Evolutionary conservation across 1,140 invertebrate species (phyloP), one percentile per base, ranked within the genome.

Genomic region (Polypedilum vanderplanki): DNA sequence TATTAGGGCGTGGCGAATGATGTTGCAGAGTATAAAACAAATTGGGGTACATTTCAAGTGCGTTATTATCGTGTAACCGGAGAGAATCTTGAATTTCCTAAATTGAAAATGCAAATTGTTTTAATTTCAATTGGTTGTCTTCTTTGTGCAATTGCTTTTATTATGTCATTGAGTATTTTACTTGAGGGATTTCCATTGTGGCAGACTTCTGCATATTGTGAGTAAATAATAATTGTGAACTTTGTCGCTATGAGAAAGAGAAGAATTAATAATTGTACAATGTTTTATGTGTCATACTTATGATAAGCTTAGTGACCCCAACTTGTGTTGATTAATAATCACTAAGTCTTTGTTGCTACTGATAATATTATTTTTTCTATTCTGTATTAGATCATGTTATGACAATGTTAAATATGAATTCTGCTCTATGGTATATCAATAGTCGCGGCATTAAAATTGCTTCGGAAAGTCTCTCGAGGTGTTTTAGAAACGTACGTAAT

Each of bases 321-420:
- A 57, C n/a, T 12, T n/a, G 46, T 57, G 46, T 57, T 33, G 7
- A 57, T 57, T 15, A 57, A 4, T n/a, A 57, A 12, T 57, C 1
- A n/a, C 24, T 33, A 57, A 57, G 15, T 57, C n/a, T 12, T 57
- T 57, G 46, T 15, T 57, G 46, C 46, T 57, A 57, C 15, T 57
- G 46, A 57, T 15, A 46, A 46, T 41, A 41, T 9, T 8, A 20
- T 20, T 20, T 18, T 20, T 22, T 67, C 15, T 57, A 15, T 57
- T 15, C 10, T 67, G 1, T 70, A n/a, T 10, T 70, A 70, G 65
- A 20, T 75, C 87, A 88, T 76, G 87, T 88, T 40, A 87, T 88
- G 24, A 88, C 84, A 0, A 88, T 88, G 86, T 87, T 88, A 67
- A 88, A 88, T 76, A 88, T 88, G 87, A 88, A 88, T 77, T 87